phyloP scores from a whole-genome alignment of 2,888 invertebrate genomes.

The Salpingus planirostris region DNA sequence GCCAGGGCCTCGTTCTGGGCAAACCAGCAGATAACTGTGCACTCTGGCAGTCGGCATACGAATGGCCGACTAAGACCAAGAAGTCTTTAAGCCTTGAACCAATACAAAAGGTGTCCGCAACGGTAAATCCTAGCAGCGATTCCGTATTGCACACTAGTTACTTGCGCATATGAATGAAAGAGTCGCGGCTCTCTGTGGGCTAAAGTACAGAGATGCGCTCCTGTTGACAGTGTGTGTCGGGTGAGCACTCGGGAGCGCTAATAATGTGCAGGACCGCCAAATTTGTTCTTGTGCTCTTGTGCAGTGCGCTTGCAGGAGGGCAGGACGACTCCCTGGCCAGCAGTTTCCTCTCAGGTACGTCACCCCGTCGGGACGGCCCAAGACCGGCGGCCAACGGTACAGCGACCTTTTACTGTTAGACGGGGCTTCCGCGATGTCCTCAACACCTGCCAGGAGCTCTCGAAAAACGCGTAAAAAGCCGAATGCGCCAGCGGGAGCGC shows the following conservation, averaged over 20 bases:
- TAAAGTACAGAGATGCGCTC: slow-evolving; percentile 21
- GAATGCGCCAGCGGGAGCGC: too few species aligned
- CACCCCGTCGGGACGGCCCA: too few species aligned
- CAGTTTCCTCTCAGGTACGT: slow-evolving; percentile 69
- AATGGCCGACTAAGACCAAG: slow-evolving; percentile 27
- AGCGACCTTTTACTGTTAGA: too few species aligned
- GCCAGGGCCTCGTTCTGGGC: slow-evolving; percentile 26
- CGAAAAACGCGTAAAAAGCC: too few species aligned
- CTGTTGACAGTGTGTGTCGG: slow-evolving; percentile 32
- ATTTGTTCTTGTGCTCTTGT: slow-evolving; percentile 26
- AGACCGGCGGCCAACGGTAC: too few species aligned
- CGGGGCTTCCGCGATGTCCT: too few species aligned
- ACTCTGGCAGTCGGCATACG: slow-evolving; percentile 27
- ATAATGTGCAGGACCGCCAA: slow-evolving; percentile 28
- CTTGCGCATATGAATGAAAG: slow-evolving; percentile 38
- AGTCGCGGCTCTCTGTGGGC: slow-evolving; percentile 17
- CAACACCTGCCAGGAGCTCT: too few species aligned
- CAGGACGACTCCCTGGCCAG: slow-evolving; percentile 75
- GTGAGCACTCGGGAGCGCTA: slow-evolving; percentile 11
- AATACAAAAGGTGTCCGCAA: slow-evolving; percentile 26
- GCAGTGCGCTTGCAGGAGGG: slow-evolving; percentile 30
- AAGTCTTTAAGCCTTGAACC: slow-evolving; percentile 26
- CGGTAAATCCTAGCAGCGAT: slow-evolving; percentile 39
- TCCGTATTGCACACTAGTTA: slow-evolving; percentile 37
- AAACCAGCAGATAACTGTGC: slow-evolving; percentile 33